Evolutionary conservation across 2,888 invertebrate genomes (phyloP).

Genomic region (Hypercompe scribonia): DNA sequence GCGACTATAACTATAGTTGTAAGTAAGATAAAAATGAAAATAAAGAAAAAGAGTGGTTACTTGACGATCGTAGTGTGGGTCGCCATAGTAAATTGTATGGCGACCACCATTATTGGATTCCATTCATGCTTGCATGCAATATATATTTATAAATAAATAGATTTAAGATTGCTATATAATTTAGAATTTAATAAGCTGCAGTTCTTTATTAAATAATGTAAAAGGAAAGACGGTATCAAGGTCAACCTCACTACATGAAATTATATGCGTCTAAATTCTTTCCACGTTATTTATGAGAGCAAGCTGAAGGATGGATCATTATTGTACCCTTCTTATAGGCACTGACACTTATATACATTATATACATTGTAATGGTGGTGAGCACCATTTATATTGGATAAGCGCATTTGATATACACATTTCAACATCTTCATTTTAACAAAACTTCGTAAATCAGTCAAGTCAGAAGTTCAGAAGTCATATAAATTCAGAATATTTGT

Average conservation of each 20-base stretch:
- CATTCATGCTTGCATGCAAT: no score
- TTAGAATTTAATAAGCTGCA: neutral
- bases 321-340: constrained; percentile 9
- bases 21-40: no score
- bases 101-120: no score
- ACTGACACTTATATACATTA: constrained; percentile 16
- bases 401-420: constrained; percentile 21
- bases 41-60: no score
- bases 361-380: constrained; percentile 4
- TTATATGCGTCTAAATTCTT: neutral
- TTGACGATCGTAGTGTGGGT: no score
- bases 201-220: neutral
- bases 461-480: no score
- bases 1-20: no score
- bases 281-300: constrained; percentile 4
- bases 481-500: constrained; percentile 44
- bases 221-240: neutral
- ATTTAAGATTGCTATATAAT: no score
- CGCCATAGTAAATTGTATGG: no score
- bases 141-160: no score
- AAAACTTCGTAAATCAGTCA: no score
- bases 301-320: constrained; percentile 6
- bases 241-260: neutral
- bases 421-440: constrained; percentile 27
- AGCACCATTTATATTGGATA: constrained; percentile 11